Evolutionary conservation across 2,797 vertebrate genomes (phyloP).

Genomic region (Rhynchonycteris naso): DNA sequence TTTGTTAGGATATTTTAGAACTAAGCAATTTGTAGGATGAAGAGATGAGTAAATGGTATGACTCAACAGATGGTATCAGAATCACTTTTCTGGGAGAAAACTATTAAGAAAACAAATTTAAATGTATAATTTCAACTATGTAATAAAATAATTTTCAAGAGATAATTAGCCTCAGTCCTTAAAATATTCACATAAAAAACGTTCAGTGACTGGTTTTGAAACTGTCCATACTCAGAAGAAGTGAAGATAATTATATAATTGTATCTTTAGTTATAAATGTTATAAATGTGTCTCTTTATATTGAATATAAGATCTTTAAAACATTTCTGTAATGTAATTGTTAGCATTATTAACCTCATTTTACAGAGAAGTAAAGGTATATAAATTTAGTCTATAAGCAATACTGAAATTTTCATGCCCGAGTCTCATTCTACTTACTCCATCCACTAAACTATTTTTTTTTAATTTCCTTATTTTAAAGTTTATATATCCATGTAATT

Average conservation of each 20-base stretch:
- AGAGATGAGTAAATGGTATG: background rate
- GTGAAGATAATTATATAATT: background rate
- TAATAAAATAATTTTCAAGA: conserved; percentile 1
- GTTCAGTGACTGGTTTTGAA: background rate
- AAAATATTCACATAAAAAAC: conserved; percentile 29
- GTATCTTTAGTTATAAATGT: background rate
- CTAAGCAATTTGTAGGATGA: background rate
- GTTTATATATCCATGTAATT: background rate
- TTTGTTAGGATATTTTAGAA: conserved; percentile 27
- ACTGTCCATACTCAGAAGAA: background rate
- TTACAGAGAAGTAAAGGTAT: conserved; percentile 1
- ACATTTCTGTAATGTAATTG: background rate
- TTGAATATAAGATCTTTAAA: conserved; percentile 39
- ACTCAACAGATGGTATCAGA: background rate
- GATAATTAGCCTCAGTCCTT: background rate
- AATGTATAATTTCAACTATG: background rate
- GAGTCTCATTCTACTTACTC: conserved; percentile 20
- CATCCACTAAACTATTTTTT: background rate
- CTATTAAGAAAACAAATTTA: conserved; percentile 3
- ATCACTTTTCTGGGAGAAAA: background rate
- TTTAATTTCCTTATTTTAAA: conserved; percentile 15
- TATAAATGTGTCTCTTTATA: background rate
- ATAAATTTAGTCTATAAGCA: conserved; percentile 20
- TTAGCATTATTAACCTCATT: background rate
- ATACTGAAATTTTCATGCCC: background rate